Evolutionary conservation across 2,888 invertebrate species (phyloP).

Genomic region (Andrena marginata): DNA sequence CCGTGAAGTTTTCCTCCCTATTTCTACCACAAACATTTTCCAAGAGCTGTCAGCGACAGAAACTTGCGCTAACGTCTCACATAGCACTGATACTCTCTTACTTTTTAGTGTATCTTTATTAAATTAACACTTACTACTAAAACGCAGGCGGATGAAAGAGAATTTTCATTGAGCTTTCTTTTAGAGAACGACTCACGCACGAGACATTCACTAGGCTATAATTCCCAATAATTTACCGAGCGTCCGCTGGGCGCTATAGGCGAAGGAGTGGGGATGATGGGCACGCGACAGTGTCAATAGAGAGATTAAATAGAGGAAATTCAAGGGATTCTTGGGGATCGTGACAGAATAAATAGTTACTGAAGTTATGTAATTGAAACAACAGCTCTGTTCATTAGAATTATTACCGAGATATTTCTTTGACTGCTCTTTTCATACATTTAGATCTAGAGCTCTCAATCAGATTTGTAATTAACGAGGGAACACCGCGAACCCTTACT

Average conservation of each 20-base stretch:
- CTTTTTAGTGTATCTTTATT: neutral
- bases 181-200: constrained; percentile 1
- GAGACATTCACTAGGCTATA: constrained; percentile 7
- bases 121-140: neutral
- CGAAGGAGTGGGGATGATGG: too few species aligned
- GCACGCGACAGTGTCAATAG: neutral
- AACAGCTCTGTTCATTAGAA: too few species aligned
- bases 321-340: neutral
- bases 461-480: too few species aligned
- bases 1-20: neutral
- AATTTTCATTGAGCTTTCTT: neutral
- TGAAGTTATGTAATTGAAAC: too few species aligned
- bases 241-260: neutral
- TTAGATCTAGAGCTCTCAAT: too few species aligned
- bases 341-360: too few species aligned
- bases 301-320: neutral
- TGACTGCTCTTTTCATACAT: too few species aligned
- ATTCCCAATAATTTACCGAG: neutral
- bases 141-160: neutral
- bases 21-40: neutral
- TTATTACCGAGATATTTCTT: too few species aligned
- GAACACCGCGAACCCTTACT: too few species aligned
- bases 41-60: neutral
- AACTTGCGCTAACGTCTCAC: constrained; percentile 12
- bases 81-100: constrained; percentile 34